Base-by-base conservation (phyloP, 2,797 vertebrate species). In the Prionace glauca region DNA sequence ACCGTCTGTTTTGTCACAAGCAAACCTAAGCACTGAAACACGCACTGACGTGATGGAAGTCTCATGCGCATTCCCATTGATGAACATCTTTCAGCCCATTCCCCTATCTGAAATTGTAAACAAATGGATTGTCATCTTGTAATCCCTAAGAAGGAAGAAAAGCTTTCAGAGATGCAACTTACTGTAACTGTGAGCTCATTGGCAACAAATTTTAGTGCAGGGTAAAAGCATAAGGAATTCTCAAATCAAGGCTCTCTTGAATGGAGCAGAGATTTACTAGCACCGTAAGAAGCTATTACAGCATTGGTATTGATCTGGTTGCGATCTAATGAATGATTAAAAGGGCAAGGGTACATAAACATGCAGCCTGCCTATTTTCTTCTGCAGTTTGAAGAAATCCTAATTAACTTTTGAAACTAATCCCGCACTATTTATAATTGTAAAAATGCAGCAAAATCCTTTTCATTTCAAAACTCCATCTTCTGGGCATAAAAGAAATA, bases 271-370 rank as follows among this genome's bases (percentile, higher is more conserved):
- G 90, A 92, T 92, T 92, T 92, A 92, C 90, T 69, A 24, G n/a
- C 22, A 7, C 32, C 90, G n/a, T 92, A 69, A 90, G 22, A 92
- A 69, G 62, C 90, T 62, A 92, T 92, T 69, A 92, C 62, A 94
- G 69, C 93, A 94, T 94, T 45, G 69, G 18, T 94, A 94, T 74
- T 94, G 93, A 94, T 94, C 45, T 94, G 36, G 74, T 10, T 50
- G 93, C 50, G 69, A 94, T 45, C 69, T 71, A 72, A 74, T 94
- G 93, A 74, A 94, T 74, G 93, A 94, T 74, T 94, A 71, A 74
- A 94, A 72, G 69, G 69, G 92, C 69, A 71, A 22, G 16, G 69
- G 41, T 50, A 94, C 69, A 72, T 36, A 74, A 94, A 94, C n/a
- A 36, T 24, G 90, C 90, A 92, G 69, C 36, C 65, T 36, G 22